phyloP scores from a whole-genome alignment of 2,797 vertebrate genomes.

The Paedocypris micromegethes region DNA sequence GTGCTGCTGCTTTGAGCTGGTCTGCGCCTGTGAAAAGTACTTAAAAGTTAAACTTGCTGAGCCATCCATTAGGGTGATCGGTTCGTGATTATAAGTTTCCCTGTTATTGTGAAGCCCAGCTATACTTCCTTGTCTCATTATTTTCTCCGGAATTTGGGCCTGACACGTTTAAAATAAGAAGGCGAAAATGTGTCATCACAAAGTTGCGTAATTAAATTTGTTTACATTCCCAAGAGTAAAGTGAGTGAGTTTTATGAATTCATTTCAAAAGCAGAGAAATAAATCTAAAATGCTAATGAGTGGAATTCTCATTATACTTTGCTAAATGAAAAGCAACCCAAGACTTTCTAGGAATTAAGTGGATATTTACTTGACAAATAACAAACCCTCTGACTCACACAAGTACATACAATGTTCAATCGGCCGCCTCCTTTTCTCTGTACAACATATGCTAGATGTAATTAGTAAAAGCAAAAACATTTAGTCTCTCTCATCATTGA shows the following conservation, averaged over 20 bases:
- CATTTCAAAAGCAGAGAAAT: slow-evolving; percentile 41
- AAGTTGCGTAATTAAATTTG: slow-evolving; percentile 49
- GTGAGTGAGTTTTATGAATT: slow-evolving; percentile 42
- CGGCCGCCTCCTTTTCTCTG: slow-evolving; percentile 35
- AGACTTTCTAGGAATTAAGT: slow-evolving; percentile 42
- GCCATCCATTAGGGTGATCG: too few species aligned
- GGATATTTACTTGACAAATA: slow-evolving; percentile 42
- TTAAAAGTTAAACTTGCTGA: too few species aligned
- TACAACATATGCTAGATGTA: slow-evolving; percentile 48
- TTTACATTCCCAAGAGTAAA: slow-evolving; percentile 44
- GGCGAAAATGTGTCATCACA: slow-evolving; percentile 32
- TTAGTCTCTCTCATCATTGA: slow-evolving; percentile 51
- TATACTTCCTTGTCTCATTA: slow-evolving; percentile 18
- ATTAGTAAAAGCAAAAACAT: slow-evolving; percentile 61
- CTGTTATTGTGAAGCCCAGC: slow-evolving; percentile 1
- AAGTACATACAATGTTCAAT: slow-evolving; percentile 26
- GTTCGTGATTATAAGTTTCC: too few species aligned
- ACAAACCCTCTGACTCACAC: slow-evolving; percentile 36
- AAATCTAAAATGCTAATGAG: slow-evolving; percentile 49
- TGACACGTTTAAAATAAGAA: slow-evolving; percentile 33
- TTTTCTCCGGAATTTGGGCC: slow-evolving; percentile 16
- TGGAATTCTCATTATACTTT: slow-evolving; percentile 43
- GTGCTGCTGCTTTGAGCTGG: too few species aligned
- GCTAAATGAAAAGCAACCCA: slow-evolving; percentile 37
- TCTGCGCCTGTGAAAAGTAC: too few species aligned